Evolutionary conservation across 2,888 invertebrate species (phyloP), one percentile per base, ranked within the genome.

Genomic region (Napeogenes sylphis): DNA sequence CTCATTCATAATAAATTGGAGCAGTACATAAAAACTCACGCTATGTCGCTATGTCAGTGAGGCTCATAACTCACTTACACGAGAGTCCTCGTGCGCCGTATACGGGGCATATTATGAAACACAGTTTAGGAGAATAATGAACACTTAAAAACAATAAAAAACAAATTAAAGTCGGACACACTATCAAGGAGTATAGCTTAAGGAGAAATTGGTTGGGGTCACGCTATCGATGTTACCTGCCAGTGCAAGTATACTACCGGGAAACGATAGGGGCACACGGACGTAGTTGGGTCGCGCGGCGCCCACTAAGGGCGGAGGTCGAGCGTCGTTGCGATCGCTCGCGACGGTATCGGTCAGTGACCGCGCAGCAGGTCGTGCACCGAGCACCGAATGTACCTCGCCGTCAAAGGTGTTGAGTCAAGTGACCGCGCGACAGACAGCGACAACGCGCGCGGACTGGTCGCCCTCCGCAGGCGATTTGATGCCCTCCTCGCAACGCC

Each of bases 391-490:
- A 76, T 74, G 78, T 81, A 76, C 79, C 75, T 80, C 78, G 79
- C 83, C 84, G 82, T 78, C 81, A 78, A 80, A 79, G 81, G 79
- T 76, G 77, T 79, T 81, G 76, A 78, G 80, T 81, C 74, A 78
- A 81, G 79, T 73, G 77, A 78, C 78, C 79, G 76, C 73, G 72
- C 75, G 78, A 67, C 62, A 60, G 66, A 64, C 68, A 62, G 62
- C 62, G 68, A 73, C 71, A 75, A 85, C 83, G 79, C 90, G 90
- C 85, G 87, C 87, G 85, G 77, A 77, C 79, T 80, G 85, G 74
- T 71, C 85, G 90, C 90, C 86, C 85, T 86, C 87, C 86, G 85
- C 83, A 83, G 83, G 83, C 90, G 86, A 82, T 89, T 85, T 90
- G 89, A 86, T 78, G 83, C 87, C 85, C 88, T 87, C 87, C 84